phyloP scores from a whole-genome alignment of 1,140 invertebrate genomes.

The Drosophila micromelanica region DNA sequence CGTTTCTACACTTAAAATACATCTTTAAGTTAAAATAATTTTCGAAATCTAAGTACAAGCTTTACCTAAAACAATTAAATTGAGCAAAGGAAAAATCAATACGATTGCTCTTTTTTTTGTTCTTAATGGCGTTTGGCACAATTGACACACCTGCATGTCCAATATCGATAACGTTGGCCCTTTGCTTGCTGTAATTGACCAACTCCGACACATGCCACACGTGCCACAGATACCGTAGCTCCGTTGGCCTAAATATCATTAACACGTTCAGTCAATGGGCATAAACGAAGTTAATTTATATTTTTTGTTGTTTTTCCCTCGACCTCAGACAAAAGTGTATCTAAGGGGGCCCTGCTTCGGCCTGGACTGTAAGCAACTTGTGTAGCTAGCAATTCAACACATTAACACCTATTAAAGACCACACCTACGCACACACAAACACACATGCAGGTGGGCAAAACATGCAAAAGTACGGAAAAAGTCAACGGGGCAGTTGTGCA shows the following conservation, averaged over 20 bases:
- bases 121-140: neutral
- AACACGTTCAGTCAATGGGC: constrained; percentile 16
- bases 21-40: no score
- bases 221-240: constrained; percentile 3
- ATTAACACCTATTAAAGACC: constrained; percentile 73
- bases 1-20: no score
- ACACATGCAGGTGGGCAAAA: neutral
- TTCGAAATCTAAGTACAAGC: no score
- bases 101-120: neutral
- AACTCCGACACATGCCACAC: neutral
- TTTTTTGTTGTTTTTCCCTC: neutral
- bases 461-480: constrained; percentile 11
- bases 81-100: neutral
- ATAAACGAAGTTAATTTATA: constrained; percentile 22
- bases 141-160: constrained; percentile 1
- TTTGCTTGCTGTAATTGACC: constrained; percentile 21
- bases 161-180: constrained; percentile 24
- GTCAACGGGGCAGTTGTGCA: constrained; percentile 56
- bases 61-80: neutral
- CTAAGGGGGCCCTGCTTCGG: constrained; percentile 4
- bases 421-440: neutral
- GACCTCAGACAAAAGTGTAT: constrained; percentile 3
- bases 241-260: constrained; percentile 27
- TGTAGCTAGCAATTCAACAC: constrained; percentile 58
- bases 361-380: neutral